Conservation (phyloP, 2,113 vertebrate genomes). For the Indicator indicator region DNA sequence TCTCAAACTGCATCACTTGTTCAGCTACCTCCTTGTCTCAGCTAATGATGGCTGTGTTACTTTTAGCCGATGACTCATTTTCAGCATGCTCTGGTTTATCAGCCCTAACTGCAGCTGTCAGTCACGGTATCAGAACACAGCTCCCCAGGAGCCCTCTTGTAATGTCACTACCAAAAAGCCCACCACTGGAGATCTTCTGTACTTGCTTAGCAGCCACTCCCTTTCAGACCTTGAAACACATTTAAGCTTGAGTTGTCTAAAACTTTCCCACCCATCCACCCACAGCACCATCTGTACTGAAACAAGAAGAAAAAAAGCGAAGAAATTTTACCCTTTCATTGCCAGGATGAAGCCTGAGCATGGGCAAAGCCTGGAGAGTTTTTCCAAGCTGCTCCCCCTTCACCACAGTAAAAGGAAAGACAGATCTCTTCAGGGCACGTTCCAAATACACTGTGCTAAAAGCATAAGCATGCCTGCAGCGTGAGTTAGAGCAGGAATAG, state of each 20-base stretch:
- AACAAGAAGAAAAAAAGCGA: neutral
- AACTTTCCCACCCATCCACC: conserved; percentile 39
- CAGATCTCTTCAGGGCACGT: neutral
- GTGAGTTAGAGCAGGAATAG: neutral
- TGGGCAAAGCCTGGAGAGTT: neutral
- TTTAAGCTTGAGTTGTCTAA: neutral
- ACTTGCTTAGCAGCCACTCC: neutral
- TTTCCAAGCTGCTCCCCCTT: neutral
- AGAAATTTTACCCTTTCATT: neutral
- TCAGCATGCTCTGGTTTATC: conserved; percentile 10
- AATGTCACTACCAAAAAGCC: neutral
- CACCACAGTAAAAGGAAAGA: neutral
- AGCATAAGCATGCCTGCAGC: neutral
- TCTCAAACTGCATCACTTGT: neutral
- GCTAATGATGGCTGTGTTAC: conserved; percentile 14
- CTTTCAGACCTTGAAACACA: conserved; percentile 8
- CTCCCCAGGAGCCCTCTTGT: accelerated
- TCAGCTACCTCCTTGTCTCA: neutral
- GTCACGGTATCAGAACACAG: neutral
- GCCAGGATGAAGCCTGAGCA: neutral
- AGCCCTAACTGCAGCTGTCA: neutral
- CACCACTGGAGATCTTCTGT: neutral
- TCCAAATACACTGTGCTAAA: neutral
- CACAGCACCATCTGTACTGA: conserved; percentile 40
- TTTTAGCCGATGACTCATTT: conserved; percentile 57